Conservation (phyloP, 1,140 invertebrate genomes). For the Harpegnathos saltator region DNA sequence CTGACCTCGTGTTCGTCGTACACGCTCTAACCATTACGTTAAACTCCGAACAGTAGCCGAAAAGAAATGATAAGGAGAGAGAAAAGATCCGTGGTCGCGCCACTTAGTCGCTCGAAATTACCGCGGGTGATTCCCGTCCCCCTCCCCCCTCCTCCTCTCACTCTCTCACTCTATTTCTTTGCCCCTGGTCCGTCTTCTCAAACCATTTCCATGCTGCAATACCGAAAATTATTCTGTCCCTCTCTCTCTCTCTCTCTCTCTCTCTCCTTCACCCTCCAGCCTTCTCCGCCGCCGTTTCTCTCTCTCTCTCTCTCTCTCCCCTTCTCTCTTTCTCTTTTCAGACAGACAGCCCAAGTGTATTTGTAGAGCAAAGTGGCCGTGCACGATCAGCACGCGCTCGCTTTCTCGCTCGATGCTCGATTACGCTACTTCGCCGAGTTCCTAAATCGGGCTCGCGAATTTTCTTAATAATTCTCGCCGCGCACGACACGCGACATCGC, state of each 20-base stretch:
- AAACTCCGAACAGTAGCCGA: constrained; percentile 66
- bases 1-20: constrained; percentile 67
- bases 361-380: constrained; percentile 52
- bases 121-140: constrained; percentile 10
- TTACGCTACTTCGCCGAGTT: constrained; percentile 22
- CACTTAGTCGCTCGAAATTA: constrained; percentile 53
- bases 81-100: constrained; percentile 19
- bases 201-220: constrained; percentile 20
- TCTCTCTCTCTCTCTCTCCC: too few relatives aligned
- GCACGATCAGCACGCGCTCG: constrained; percentile 38
- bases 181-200: background rate
- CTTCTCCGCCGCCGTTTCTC: too few relatives aligned
- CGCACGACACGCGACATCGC: constrained; percentile 38
- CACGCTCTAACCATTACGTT: constrained; percentile 71
- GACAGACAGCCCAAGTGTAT: constrained; percentile 34
- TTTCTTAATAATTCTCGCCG: constrained; percentile 54
- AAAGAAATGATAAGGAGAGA: constrained; percentile 52
- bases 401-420: constrained; percentile 20
- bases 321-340: too few relatives aligned
- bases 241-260: too few relatives aligned
- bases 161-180: too few relatives aligned
- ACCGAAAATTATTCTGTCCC: constrained; percentile 47
- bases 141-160: too few relatives aligned
- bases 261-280: background rate
- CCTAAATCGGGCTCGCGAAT: constrained; percentile 38